Conservation (phyloP, 2,797 vertebrate species). For the Diplodus sargus region DNA sequence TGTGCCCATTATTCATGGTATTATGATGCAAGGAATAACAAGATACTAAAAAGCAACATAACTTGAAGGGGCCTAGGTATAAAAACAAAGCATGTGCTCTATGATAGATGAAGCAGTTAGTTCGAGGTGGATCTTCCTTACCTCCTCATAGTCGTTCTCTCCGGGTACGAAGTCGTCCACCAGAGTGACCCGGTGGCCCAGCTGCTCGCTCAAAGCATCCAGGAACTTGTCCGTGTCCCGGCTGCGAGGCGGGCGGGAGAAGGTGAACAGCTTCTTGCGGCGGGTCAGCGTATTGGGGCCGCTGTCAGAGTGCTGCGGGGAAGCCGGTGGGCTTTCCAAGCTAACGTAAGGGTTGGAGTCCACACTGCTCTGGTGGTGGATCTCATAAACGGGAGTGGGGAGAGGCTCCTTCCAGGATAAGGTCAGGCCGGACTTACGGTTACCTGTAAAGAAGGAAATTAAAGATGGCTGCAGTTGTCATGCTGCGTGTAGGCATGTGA, state of each 20-base stretch:
- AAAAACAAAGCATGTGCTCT: background rate
- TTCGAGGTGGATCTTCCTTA: slow-evolving; percentile 65
- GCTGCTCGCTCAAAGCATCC: slow-evolving; percentile 94
- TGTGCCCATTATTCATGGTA: background rate
- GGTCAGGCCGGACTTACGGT: slow-evolving; percentile 84
- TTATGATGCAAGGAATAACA: background rate
- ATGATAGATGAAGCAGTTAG: background rate
- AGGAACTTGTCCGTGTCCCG: slow-evolving; percentile 96
- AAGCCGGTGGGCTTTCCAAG: slow-evolving; percentile 91
- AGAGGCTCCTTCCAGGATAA: slow-evolving; percentile 91
- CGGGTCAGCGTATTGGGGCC: slow-evolving; percentile 85
- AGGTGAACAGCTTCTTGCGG: slow-evolving; percentile 94
- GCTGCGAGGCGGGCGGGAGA: slow-evolving; percentile 92
- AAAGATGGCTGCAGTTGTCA: slow-evolving; percentile 3
- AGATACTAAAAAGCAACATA: background rate
- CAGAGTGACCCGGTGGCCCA: slow-evolving; percentile 91
- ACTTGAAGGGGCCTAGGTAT: background rate
- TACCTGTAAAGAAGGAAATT: slow-evolving; percentile 70
- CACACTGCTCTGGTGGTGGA: slow-evolving; percentile 91
- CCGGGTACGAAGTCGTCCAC: slow-evolving; percentile 93
- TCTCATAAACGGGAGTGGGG: slow-evolving; percentile 85
- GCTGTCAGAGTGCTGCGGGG: slow-evolving; percentile 82
- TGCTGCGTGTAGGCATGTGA: background rate
- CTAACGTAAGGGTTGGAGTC: slow-evolving; percentile 98
- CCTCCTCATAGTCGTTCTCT: slow-evolving; percentile 98